phyloP scores from a whole-genome alignment of 2,113 vertebrate species.

The Ictidomys tridecemlineatus region DNA sequence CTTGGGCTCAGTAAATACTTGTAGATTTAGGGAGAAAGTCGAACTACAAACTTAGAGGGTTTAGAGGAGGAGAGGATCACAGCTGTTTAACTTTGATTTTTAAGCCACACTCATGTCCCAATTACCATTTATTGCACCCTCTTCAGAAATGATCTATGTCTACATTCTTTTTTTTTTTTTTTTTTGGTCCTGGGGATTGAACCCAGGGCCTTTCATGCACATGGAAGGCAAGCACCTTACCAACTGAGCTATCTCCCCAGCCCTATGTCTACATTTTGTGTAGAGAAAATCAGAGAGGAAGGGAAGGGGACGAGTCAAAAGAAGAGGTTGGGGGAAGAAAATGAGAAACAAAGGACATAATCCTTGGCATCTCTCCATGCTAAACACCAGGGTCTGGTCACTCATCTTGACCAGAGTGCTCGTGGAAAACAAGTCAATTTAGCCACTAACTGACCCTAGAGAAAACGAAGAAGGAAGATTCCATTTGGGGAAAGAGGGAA shows the following conservation, averaged over 20 bases:
- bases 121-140: neutral
- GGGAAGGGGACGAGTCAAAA: accelerated
- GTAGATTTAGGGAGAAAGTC: neutral
- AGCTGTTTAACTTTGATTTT: constrained; percentile 5
- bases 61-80: constrained; percentile 28
- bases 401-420: neutral
- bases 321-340: neutral
- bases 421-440: neutral
- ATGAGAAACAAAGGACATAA: neutral
- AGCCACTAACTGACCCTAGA: neutral
- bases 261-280: neutral
- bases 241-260: too few species aligned
- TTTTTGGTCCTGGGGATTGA: too few species aligned
- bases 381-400: neutral
- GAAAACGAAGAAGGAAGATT: constrained; percentile 32
- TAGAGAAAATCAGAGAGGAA: neutral
- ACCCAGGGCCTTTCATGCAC: too few species aligned
- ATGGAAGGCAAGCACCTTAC: too few species aligned
- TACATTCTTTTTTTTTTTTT: neutral
- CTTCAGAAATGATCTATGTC: neutral
- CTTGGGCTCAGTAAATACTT: neutral
- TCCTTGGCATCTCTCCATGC: neutral
- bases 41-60: neutral
- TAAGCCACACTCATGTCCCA: neutral
- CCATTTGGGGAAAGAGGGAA: neutral